Evolutionary conservation across 53 echinoderm and acorn worm species (phyloP), one percentile per base, ranked within the genome.

Genomic region (Actinopyga echinites): DNA sequence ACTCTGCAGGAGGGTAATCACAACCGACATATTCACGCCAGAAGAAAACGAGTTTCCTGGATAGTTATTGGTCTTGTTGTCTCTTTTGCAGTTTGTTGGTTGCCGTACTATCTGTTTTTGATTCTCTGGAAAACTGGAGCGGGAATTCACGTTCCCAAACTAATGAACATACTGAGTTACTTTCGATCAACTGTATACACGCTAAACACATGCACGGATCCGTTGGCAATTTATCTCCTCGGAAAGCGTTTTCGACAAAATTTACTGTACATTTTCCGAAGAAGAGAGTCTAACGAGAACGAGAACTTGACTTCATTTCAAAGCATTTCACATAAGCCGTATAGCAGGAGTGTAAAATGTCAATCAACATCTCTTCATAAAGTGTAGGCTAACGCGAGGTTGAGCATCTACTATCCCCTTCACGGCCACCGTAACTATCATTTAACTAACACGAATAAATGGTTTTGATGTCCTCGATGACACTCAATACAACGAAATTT

Each of bases 21-120:
- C 8, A 77, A 77, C 77, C 49, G 77, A 56, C 55, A 77, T 21
- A 54, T 77, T 29, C 77, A 77, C 12, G 31, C 77, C 28, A 53
- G 77, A 31, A 28, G 77, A 20, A 77, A 77, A 22, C 57, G 77
- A 8, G 77, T 77, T 4, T 77, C 77, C 28, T 77, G 77, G 77
- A 77, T 77, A 26, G 77, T 77, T 19, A 45, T 43, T 20, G 77
- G 77, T 3, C 77, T 77, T 32, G 77, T 77, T 4, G 77, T 77
- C 32, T 77, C 77, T 2, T 77, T 77, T 8, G 77, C 77, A 54
- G 3, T 77, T 2, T 77, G 77, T 12, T 77, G 77, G 77, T 77
- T 77, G 49, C 77, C 55, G 6, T 77, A 30, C 30, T 77, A 77
- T 31, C n/a, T 56, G 13, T 77, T 55, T n/a, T 31, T 77, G 21